Percentiles rank a stretch among this genome's conserved stretches.
These are phyloP conservation scores for Falco biarmicus DNA, from an alignment of 2,797 vertebrate genomes.

Conservation along the genomic window DNA sequence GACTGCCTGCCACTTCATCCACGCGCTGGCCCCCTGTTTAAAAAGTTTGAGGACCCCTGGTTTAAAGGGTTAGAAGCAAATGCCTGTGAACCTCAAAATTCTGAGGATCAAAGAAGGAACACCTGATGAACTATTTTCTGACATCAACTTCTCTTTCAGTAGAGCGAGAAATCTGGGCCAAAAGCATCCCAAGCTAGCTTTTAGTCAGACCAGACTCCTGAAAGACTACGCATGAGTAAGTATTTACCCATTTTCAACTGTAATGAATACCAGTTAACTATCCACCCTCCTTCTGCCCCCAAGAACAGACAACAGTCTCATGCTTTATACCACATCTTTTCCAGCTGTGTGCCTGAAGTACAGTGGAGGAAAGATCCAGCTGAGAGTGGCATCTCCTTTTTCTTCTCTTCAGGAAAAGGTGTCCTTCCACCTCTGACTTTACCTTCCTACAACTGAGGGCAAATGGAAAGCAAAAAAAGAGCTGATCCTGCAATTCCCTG, in stretches of 20 bases:
- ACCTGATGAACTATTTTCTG: background rate
- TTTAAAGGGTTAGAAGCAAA: background rate
- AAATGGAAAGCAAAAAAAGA: background rate
- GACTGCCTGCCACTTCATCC: too few relatives aligned
- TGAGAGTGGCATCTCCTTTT: background rate
- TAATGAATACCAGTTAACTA: background rate
- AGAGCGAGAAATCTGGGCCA: background rate
- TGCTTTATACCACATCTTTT: background rate
- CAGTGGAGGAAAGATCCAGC: background rate
- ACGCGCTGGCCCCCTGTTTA: too few relatives aligned
- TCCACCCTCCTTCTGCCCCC: background rate
- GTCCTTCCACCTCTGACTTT: background rate
- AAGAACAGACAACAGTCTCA: background rate
- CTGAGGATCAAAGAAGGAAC: background rate
- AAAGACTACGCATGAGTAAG: rapidly evolving
- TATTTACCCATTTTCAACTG: background rate
- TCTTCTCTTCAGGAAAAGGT: background rate
- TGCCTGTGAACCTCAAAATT: background rate
- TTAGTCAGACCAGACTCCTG: background rate
- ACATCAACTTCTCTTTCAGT: background rate
- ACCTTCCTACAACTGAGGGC: background rate
- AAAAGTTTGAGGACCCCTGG: too few relatives aligned
- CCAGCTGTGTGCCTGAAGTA: background rate
- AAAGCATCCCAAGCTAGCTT: background rate
- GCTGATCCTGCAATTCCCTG: background rate